Base-by-base conservation (phyloP, 1,140 invertebrate species). In the Cecropterus lyciades region DNA sequence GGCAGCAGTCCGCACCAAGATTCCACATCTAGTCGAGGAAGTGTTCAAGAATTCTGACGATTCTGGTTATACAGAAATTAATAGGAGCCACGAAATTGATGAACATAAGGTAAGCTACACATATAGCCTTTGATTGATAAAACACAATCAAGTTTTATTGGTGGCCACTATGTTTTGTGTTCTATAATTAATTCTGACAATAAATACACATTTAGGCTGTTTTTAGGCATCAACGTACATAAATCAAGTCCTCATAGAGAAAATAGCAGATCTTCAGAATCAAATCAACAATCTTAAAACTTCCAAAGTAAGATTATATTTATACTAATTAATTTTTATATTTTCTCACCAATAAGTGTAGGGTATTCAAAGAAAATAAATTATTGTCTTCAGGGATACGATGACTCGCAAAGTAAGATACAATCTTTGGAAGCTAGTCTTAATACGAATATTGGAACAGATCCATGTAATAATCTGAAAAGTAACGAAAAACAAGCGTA, bases 51-150 rank as follows among this genome's bases (percentile, higher is more conserved):
- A 46, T 42, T 66, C 70, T 0, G 73, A 82, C 6, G 79, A 82
- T 40, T 82, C 79, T 2, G 77, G 79, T 0, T 81, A 77, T 24
- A 53, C 43, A 7, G 78, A 80, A 8, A 48, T 56, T 30, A 70
- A 69, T 37, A 69, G 14, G 40, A 65, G 67, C 48, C 48, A 30
- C 8, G 68, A 75, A 9, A 33, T 15, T 11, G 60, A 63, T 0
- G 56, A 69, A 0, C 67, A 68, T 11, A 65, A 69, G 33, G 73
- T 74, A 60, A 30, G 27, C 27, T 30, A 20, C 7, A 8, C 27
- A 30, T 20, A 20, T 20, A 20, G 20, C 3, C 27, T 30, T 3
- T 0, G 0, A 30, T 30, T 30, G n/a, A n/a, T n/a, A n/a, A n/a
- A n/a, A n/a, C n/a, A n/a, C n/a, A n/a, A n/a, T n/a, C n/a, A n/a